Conservation (phyloP, 2,113 vertebrate species). For the Stercorarius parasiticus region DNA sequence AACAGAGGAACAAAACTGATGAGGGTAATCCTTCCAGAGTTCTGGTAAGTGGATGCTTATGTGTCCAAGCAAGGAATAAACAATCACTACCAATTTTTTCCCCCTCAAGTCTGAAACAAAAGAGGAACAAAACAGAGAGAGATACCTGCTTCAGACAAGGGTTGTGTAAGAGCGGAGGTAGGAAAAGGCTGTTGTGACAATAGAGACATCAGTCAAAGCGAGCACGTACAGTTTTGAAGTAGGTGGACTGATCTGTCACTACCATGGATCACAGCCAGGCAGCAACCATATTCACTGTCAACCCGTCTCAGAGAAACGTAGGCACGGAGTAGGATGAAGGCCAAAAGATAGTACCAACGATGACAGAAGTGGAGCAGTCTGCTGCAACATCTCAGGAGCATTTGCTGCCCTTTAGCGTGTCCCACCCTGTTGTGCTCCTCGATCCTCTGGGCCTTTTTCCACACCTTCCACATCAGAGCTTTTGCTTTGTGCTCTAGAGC, state of each 20-base stretch:
- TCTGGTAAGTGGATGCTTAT: not conserved
- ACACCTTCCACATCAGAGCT: not conserved
- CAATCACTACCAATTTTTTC: not conserved
- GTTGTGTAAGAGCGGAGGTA: not conserved
- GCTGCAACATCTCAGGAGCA: not conserved
- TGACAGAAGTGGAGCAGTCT: not conserved
- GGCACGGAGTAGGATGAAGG: not conserved
- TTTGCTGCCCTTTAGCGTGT: not conserved
- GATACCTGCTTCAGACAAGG: not conserved
- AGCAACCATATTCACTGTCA: not conserved
- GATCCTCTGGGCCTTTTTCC: not conserved
- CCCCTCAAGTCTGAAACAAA: not conserved
- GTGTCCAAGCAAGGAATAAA: not conserved
- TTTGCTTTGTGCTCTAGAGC: not conserved
- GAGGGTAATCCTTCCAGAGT: not conserved
- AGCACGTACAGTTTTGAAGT: not conserved
- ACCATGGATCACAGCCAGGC: not conserved
- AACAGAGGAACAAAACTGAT: not conserved
- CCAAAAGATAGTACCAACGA: not conserved
- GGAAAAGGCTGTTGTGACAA: not conserved
- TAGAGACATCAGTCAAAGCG: not conserved
- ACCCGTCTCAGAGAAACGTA: fast-evolving
- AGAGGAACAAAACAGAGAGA: not conserved
- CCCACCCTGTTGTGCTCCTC: not conserved
- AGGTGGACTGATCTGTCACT: slow-evolving; percentile 6